phyloP scores from a whole-genome alignment of 2,113 vertebrate genomes.

The Trematomus loennbergii region DNA sequence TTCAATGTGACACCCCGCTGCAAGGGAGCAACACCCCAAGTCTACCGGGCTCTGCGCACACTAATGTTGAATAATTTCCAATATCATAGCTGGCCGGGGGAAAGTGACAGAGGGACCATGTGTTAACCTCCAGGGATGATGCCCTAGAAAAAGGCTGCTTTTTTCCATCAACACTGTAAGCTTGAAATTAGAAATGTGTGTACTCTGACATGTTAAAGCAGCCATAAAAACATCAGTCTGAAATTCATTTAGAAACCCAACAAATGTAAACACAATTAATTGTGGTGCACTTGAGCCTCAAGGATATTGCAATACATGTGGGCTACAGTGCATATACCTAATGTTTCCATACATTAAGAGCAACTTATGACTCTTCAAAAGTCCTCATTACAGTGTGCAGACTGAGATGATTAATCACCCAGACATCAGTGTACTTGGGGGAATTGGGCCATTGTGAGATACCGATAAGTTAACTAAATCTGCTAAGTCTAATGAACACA shows the following conservation, averaged over 20 bases:
- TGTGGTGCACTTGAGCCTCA: constrained; percentile 26
- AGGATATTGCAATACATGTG: constrained; percentile 7
- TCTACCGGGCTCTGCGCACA: constrained; percentile 35
- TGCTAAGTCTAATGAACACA: constrained; percentile 73
- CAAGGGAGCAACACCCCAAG: constrained; percentile 50
- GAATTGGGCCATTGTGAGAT: constrained; percentile 54
- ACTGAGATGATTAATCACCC: constrained; percentile 70
- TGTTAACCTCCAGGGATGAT: constrained; percentile 34
- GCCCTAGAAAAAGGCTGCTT: not conserved
- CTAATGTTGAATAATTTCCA: constrained; percentile 70
- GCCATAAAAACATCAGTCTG: constrained; percentile 30
- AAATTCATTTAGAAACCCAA: constrained; percentile 51
- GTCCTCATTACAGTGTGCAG: constrained; percentile 62
- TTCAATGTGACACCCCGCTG: constrained; percentile 71
- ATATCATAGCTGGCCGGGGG: constrained; percentile 61
- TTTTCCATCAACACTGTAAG: constrained; percentile 6
- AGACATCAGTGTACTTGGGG: constrained; percentile 53
- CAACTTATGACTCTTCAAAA: constrained; percentile 51
- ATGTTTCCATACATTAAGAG: constrained; percentile 31
- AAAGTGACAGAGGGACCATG: constrained; percentile 37
- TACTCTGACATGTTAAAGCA: constrained; percentile 4
- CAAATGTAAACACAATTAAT: constrained; percentile 47
- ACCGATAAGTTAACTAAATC: constrained; percentile 66
- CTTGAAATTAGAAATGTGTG: constrained; percentile 34
- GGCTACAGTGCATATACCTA: constrained; percentile 14